Percentiles rank a stretch among this genome's conserved stretches.
Evolutionary conservation across 1,140 invertebrate species (phyloP).

Genomic region (Cydia fagiglandana): DNA sequence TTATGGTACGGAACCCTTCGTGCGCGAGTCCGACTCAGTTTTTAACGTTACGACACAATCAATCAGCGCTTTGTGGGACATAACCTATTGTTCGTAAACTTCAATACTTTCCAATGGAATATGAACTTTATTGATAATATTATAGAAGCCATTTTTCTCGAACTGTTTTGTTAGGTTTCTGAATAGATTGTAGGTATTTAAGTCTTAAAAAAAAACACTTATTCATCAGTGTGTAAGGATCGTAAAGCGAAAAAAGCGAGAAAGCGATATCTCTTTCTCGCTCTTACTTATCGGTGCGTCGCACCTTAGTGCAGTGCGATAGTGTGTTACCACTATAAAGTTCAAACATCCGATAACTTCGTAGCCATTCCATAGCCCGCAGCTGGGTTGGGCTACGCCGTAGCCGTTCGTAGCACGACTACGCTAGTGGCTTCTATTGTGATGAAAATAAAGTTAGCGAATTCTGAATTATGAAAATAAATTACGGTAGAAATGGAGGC

Average conservation of each 20-base stretch:
- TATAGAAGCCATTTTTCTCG: not conserved
- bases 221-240: too few relatives aligned
- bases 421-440: not conserved
- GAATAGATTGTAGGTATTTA: not conserved
- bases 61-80: constrained; percentile 17
- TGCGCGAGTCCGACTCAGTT: too few relatives aligned
- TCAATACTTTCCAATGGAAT: not conserved
- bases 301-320: too few relatives aligned
- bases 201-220: not conserved
- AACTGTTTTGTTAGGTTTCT: not conserved
- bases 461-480: not conserved
- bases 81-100: not conserved
- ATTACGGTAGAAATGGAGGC: not conserved
- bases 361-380: not conserved
- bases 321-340: too few relatives aligned
- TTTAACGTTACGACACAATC: constrained; percentile 19
- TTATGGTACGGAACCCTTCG: too few relatives aligned
- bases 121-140: not conserved
- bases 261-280: too few relatives aligned
- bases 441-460: not conserved
- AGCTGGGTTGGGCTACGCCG: not conserved
- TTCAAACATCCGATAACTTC: not conserved
- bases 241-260: too few relatives aligned
- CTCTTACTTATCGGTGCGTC: too few relatives aligned
- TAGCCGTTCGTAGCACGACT: not conserved